A percentile compares a stretch with the other conserved stretches of the same genome.
phyloP scores from a whole-genome alignment of 2,888 invertebrate genomes.

The Drosophila kambysellisi region DNA sequence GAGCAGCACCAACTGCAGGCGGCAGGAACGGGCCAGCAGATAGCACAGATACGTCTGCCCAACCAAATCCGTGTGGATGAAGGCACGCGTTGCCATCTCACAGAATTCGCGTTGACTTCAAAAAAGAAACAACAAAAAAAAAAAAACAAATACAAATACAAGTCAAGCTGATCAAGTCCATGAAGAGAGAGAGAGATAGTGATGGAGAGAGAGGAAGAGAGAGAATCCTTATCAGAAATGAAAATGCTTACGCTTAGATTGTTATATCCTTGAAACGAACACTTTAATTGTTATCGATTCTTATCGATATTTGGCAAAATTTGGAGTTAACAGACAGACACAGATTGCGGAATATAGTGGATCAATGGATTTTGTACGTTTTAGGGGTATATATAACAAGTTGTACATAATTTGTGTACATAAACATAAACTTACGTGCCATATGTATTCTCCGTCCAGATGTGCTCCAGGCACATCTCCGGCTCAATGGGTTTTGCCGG shows the following conservation, averaged over 20 bases:
- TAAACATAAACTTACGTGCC: conserved; percentile 85
- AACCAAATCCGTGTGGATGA: conserved; percentile 93
- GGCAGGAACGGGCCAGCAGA: conserved; percentile 86
- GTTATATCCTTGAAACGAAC: too few species aligned
- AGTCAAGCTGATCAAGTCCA: neutral
- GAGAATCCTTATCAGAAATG: too few species aligned
- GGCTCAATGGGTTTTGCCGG: conserved; percentile 91
- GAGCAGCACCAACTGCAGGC: conserved; percentile 86
- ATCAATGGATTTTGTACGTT: too few species aligned
- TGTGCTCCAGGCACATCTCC: conserved; percentile 93
- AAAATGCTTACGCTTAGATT: too few species aligned
- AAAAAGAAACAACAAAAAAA: neutral
- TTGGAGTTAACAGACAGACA: too few species aligned
- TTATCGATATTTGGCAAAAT: too few species aligned
- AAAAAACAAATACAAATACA: neutral
- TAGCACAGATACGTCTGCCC: conserved; percentile 95
- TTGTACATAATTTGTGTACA: too few species aligned
- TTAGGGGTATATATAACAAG: too few species aligned
- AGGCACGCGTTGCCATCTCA: conserved; percentile 90
- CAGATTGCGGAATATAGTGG: too few species aligned
- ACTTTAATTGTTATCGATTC: too few species aligned
- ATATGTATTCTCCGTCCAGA: conserved; percentile 92
- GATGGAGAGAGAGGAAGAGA: too few species aligned
- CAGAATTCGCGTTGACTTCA: conserved; percentile 85
- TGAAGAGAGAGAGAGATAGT: too few species aligned